Conservation (phyloP, 2,797 vertebrate genomes). For the Takifugu ocellatus region DNA sequence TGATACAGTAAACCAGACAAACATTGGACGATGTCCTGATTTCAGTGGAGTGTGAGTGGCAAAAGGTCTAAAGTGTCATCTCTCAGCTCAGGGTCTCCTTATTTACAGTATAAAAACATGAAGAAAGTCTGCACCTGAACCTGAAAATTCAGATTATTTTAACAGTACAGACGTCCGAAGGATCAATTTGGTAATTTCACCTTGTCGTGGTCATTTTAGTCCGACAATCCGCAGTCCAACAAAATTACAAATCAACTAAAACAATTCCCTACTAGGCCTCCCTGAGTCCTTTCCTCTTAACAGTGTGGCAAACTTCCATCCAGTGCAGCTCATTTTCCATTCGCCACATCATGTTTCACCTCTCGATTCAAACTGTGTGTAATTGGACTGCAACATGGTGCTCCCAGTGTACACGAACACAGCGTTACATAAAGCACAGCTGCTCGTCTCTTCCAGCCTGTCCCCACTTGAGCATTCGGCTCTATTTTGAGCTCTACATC, state of each 20-base stretch:
- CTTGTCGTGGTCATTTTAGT: no score
- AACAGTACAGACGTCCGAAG: no score
- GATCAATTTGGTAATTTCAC: no score
- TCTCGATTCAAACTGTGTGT: constrained; percentile 30
- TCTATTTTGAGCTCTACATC: constrained; percentile 68
- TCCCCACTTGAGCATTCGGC: constrained; percentile 28
- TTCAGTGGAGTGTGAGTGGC: constrained; percentile 1
- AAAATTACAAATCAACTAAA: no score
- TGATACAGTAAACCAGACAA: constrained; percentile 25
- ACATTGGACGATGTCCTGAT: neutral
- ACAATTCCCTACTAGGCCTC: no score
- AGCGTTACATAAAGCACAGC: constrained; percentile 73
- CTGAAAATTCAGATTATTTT: no score
- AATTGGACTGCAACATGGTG: constrained; percentile 29
- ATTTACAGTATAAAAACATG: neutral
- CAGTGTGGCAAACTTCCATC: neutral
- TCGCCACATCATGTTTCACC: constrained; percentile 50
- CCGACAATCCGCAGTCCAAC: no score
- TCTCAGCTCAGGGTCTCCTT: neutral
- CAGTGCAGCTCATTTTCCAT: constrained; percentile 10
- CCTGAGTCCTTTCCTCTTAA: no score
- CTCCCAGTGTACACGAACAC: constrained; percentile 16
- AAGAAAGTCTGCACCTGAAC: no score
- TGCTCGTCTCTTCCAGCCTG: constrained; percentile 59
- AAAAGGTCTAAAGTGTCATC: constrained; percentile 13